These are phyloP conservation scores for Heliornis fulica DNA, from an alignment of 2,113 vertebrate genomes.

Conservation along the genomic window DNA sequence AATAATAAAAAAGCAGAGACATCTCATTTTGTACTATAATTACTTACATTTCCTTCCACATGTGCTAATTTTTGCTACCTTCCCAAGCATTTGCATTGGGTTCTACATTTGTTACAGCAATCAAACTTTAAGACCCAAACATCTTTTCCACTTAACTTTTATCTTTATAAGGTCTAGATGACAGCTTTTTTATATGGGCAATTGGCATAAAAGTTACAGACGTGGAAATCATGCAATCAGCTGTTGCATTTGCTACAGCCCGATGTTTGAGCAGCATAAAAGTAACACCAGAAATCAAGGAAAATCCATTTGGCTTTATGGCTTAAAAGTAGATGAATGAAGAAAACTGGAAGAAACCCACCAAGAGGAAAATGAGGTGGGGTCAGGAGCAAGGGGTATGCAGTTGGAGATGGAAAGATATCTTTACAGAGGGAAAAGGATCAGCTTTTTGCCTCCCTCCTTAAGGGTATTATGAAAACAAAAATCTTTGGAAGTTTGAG, in stretches of 20 bases:
- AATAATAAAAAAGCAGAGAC: neutral
- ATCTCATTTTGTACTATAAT: neutral
- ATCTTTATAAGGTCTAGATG: neutral
- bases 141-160: neutral
- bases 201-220: conserved; percentile 43
- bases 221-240: neutral
- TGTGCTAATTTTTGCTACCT: neutral
- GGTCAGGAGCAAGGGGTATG: no score
- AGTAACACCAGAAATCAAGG: neutral
- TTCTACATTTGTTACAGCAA: neutral
- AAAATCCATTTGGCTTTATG: neutral
- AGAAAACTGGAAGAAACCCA: neutral
- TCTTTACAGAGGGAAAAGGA: neutral
- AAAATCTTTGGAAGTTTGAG: neutral
- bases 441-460: neutral
- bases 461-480: neutral
- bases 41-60: neutral
- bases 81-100: neutral
- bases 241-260: neutral
- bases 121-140: conserved; percentile 29
- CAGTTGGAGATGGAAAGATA: neutral
- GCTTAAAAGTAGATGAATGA: neutral
- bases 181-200: neutral
- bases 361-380: neutral
- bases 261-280: neutral